Evolutionary conservation across 2,888 invertebrate species (phyloP).

Genomic region (Hemaris fuciformis): DNA sequence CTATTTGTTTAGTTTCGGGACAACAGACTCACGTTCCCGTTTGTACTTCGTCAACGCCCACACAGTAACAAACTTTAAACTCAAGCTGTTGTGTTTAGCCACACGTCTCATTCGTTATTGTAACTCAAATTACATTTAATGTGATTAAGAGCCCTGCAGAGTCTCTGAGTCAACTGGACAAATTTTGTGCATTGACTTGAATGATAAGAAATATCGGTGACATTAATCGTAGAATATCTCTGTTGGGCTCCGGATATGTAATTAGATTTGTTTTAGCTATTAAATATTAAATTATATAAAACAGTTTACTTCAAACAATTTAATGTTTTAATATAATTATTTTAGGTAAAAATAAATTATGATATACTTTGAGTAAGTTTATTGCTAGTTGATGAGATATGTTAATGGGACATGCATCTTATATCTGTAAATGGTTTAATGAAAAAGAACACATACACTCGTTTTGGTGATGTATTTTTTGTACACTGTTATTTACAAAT

Average conservation of each 20-base stretch:
- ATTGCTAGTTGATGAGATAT: not conserved
- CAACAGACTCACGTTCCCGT: constrained; percentile 53
- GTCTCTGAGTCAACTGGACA: not conserved
- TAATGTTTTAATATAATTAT: not conserved
- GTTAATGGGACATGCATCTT: constrained; percentile 26
- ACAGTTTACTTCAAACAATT: not conserved
- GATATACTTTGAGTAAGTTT: not conserved
- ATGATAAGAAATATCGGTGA: no score
- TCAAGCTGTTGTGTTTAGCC: constrained; percentile 7
- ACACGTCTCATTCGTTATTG: not conserved
- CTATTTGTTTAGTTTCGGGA: constrained; percentile 55
- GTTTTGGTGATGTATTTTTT: constrained; percentile 30
- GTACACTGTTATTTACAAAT: constrained; percentile 36
- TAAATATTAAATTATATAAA: not conserved
- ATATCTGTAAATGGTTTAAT: constrained; percentile 23
- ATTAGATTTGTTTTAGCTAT: not conserved
- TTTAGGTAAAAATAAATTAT: not conserved
- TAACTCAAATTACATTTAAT: not conserved
- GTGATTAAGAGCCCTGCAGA: not conserved
- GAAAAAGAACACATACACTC: constrained; percentile 72
- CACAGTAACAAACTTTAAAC: constrained; percentile 6
- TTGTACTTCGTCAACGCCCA: constrained; percentile 67
- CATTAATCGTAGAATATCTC: not conserved
- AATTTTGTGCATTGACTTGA: no score
- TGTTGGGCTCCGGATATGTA: not conserved